Percentiles rank a stretch among this genome's conserved stretches.
These are phyloP conservation scores for Austrolebias charrua DNA, from an alignment of 2,797 vertebrate genomes.

Conservation along the genomic window DNA sequence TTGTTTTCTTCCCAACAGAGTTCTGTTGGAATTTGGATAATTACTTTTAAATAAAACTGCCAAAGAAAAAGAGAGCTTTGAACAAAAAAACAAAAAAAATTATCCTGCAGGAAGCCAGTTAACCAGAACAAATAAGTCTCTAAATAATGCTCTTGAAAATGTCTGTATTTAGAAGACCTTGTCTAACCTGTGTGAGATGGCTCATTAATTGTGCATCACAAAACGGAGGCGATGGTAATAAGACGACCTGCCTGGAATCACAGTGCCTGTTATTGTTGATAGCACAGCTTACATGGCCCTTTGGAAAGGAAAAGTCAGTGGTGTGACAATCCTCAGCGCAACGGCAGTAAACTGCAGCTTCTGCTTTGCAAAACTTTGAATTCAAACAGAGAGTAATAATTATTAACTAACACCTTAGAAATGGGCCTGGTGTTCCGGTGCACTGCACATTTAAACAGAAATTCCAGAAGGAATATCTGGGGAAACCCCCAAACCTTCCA, in stretches of 20 bases:
- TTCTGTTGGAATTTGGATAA: constrained; percentile 28
- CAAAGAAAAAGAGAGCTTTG: constrained; percentile 20
- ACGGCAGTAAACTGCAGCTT: constrained; percentile 50
- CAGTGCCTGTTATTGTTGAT: constrained; percentile 56
- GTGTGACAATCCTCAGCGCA: constrained; percentile 54
- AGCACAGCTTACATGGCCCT: constrained; percentile 43
- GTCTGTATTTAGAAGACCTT: constrained; percentile 46
- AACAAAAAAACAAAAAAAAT: constrained; percentile 44
- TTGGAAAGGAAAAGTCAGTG: constrained; percentile 48
- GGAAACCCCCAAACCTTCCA: background rate
- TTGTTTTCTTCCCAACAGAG: constrained; percentile 48
- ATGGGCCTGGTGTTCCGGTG: constrained; percentile 14
- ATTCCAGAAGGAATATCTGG: constrained; percentile 11
- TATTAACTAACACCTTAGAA: constrained; percentile 21
- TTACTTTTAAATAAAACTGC: constrained; percentile 41
- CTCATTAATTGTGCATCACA: constrained; percentile 71
- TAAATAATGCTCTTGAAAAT: constrained; percentile 40
- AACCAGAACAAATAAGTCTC: constrained; percentile 47
- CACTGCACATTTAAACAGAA: constrained; percentile 31
- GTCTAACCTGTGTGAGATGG: constrained; percentile 46
- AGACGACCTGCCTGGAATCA: constrained; percentile 62
- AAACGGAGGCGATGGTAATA: constrained; percentile 45
- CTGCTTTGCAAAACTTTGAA: constrained; percentile 57
- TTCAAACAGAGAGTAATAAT: constrained; percentile 46
- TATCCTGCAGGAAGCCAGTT: constrained; percentile 43